Conservation (phyloP, 2,113 vertebrate species). For the Nanorana parkeri region DNA sequence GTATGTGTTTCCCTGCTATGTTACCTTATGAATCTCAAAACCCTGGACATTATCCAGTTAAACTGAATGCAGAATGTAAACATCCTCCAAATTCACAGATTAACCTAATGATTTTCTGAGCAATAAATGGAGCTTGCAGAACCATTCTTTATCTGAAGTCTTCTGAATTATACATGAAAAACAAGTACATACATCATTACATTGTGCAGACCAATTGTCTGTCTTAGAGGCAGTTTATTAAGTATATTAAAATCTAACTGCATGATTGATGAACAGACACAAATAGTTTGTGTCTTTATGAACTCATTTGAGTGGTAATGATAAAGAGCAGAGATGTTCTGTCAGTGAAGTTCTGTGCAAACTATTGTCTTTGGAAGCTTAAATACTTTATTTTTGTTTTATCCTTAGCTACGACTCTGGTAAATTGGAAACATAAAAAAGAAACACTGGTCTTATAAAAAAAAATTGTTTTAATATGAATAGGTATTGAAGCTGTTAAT, state of each 20-base stretch:
- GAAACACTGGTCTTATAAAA: background rate
- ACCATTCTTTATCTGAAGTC: no score
- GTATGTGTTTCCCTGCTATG: no score
- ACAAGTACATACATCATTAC: no score
- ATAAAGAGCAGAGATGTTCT: background rate
- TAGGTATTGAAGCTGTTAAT: no score
- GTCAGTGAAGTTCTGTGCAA: background rate
- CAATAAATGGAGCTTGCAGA: no score
- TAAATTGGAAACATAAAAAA: background rate
- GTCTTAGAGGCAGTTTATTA: constrained; percentile 21
- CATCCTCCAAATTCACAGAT: no score
- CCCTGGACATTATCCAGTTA: no score
- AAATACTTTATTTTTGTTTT: background rate
- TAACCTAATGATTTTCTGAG: no score
- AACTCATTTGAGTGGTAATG: background rate
- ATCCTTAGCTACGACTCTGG: background rate
- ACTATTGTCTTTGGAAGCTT: background rate
- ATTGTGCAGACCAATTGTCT: constrained; percentile 16
- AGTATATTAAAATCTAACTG: constrained; percentile 14
- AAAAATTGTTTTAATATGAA: no score
- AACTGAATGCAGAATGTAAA: no score
- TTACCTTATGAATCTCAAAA: no score
- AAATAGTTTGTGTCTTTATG: background rate
- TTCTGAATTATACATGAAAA: no score
- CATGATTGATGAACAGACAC: background rate